Evolutionary conservation across 2,113 vertebrate genomes (phyloP), one percentile per base, ranked within the genome.

Genomic region (Calyptommatus sinebrachiatus): DNA sequence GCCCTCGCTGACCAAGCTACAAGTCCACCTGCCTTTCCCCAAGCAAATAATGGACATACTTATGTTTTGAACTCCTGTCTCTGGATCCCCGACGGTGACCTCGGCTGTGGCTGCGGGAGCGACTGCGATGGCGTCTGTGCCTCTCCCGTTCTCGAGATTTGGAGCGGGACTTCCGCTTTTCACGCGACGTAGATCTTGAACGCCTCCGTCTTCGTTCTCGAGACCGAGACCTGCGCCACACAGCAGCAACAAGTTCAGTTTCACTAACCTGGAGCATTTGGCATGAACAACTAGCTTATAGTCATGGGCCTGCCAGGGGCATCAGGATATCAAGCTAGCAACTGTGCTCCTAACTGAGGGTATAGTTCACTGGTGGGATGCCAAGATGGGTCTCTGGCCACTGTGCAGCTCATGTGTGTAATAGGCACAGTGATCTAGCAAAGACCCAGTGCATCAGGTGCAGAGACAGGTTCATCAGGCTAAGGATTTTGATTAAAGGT

Each of bases 51-150:
- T 24, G 89, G 85, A 93, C 93, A 35, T 95, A 98, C 97, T 97
- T 98, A 94, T 98, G 96, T 94, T 95, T 97, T 24, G 96, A 94
- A 85, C 95, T 94, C 93, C 94, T 89, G 86, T 98, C 97, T 90
- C 97, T 95, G 89, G 95, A 95, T 74, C 95, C 94, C 80, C 96
- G 94, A 41, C 95, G 95, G 89, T 97, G 97, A 57, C 96, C 96
- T 76, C 96, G 90, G 93, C 96, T 97, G 80, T 96, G 97, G 85
- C 97, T 98, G 82, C 94, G 91, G 73, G 97, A 97, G 4, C 96
- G 96, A 92, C 96, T 97, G 78, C 97, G 96, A 80, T 97, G 97
- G 76, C 97, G 95, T 69, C 97, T 89, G 85, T 96, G 95, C 82
- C 97, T 95, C 75, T 99, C 97, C 83, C 94, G 92, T 78, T 96